Evolutionary conservation across 2,113 vertebrate species (phyloP).

Genomic region (Tetraodon nigroviridis): DNA sequence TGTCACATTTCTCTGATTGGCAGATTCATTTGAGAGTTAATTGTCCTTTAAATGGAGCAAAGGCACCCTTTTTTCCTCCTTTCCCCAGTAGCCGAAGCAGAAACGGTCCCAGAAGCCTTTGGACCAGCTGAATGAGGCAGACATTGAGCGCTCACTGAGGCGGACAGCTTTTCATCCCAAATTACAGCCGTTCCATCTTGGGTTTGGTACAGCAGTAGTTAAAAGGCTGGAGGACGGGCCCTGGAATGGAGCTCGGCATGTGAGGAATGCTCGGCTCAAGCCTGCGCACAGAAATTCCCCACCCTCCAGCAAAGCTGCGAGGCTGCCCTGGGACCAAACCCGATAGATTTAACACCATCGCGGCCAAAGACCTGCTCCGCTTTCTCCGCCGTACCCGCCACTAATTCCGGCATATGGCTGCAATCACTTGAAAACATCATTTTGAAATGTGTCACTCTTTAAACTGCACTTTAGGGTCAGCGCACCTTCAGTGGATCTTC

Average conservation of each 20-base stretch:
- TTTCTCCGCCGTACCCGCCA: not conserved
- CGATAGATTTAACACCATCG: conserved; percentile 17
- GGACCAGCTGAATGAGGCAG: too few relatives aligned
- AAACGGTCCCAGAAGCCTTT: too few relatives aligned
- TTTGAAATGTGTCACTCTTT: not conserved
- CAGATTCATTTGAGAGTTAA: too few relatives aligned
- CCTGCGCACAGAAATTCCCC: conserved; percentile 46
- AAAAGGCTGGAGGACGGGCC: conserved; percentile 35
- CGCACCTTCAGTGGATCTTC: too few relatives aligned
- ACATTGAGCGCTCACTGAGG: not conserved
- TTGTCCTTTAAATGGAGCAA: too few relatives aligned
- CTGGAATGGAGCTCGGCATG: conserved; percentile 59
- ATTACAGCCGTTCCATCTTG: not conserved
- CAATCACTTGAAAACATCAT: not conserved
- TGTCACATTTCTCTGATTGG: not conserved
- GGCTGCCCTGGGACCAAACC: conserved; percentile 22
- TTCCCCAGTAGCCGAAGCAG: too few relatives aligned
- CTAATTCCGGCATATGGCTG: not conserved
- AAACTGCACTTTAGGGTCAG: not conserved
- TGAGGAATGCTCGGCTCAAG: conserved; percentile 65
- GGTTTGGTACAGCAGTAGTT: conserved; percentile 25
- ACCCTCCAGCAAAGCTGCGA: conserved; percentile 41
- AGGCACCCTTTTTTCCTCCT: too few relatives aligned
- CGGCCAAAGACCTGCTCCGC: conserved; percentile 6
- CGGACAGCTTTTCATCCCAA: not conserved